These are phyloP conservation scores for Indri indri DNA, from an alignment of 2,113 vertebrate genomes.

Conservation along the genomic window DNA sequence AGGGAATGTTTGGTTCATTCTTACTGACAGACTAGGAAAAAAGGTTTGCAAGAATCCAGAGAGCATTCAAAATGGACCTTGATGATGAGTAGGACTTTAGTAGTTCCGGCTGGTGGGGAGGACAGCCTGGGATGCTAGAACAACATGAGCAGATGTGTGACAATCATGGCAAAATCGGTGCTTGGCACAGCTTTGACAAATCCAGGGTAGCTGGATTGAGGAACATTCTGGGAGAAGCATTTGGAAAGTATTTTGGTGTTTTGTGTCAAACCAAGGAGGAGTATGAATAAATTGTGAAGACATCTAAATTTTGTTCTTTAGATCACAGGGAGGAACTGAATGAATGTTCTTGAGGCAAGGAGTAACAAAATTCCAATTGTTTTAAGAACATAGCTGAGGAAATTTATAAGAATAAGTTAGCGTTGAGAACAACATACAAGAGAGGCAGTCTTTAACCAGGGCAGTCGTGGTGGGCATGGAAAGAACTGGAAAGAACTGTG, in stretches of 20 bases:
- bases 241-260: background rate
- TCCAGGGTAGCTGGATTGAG: background rate
- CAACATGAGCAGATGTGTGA: background rate
- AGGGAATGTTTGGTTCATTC: background rate
- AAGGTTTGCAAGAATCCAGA: background rate
- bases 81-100: background rate
- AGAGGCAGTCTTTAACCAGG: background rate
- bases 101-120: background rate
- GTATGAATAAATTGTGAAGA: background rate
- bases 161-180: background rate
- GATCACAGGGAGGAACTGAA: background rate
- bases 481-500: background rate
- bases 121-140: background rate
- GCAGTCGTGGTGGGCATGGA: background rate
- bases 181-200: no score
- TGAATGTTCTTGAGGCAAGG: background rate
- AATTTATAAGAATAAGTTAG: background rate
- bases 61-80: background rate
- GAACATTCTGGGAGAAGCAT: background rate
- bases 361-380: background rate
- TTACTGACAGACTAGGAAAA: background rate
- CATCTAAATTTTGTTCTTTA: background rate
- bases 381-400: background rate
- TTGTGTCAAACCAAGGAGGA: background rate
- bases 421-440: accelerated